Evolutionary conservation across 2,888 invertebrate species (phyloP).

Genomic region (Drosophila sordidula): DNA sequence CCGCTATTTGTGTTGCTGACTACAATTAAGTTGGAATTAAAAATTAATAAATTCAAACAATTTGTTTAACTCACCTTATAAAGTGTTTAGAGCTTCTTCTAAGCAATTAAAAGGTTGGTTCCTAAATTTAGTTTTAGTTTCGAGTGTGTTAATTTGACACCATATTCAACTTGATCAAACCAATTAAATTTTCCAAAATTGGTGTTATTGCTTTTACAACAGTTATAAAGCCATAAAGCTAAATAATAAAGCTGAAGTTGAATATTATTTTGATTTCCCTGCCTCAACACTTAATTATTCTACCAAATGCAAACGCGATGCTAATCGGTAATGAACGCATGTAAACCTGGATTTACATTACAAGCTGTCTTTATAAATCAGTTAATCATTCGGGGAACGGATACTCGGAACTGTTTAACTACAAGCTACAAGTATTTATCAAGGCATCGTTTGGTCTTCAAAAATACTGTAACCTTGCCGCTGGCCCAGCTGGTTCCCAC

Average conservation of each 20-base stretch:
- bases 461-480: conserved; percentile 23
- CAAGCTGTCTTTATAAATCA: conserved; percentile 8
- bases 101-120: not conserved
- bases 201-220: conserved; percentile 27
- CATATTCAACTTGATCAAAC: conserved; percentile 1
- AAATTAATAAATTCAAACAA: not conserved
- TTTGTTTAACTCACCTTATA: not conserved
- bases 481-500: conserved; percentile 47
- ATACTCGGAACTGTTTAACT: conserved; percentile 34
- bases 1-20: too few species aligned
- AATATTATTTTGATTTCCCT: conserved; percentile 7
- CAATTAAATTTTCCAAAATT: conserved; percentile 5
- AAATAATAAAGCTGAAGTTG: conserved; percentile 9
- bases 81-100: not conserved
- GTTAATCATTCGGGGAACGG: conserved; percentile 13
- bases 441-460: conserved; percentile 7
- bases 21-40: too few species aligned
- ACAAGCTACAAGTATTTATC: conserved; percentile 20
- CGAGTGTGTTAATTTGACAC: conserved; percentile 7
- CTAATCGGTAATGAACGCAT: conserved; percentile 16
- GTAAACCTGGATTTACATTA: conserved; percentile 11
- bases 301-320: conserved; percentile 1
- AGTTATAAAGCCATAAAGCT: conserved; percentile 25
- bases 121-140: not conserved
- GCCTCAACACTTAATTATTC: not conserved